Evolutionary conservation across 2,113 vertebrate species (phyloP).

Genomic region (Poeciliopsis turrubarensis): DNA sequence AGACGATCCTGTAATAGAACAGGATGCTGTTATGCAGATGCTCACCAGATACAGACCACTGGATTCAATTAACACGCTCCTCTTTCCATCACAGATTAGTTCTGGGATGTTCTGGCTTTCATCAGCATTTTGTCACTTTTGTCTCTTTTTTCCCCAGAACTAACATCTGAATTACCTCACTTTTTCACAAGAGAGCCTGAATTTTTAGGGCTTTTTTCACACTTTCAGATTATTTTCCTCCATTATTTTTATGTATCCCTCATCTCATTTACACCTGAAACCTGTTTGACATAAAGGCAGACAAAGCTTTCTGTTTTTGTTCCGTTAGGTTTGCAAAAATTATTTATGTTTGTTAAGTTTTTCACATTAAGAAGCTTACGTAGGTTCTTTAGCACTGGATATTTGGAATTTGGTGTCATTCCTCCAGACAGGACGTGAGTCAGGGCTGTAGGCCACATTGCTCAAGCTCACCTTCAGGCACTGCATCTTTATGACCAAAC

Average conservation of each 20-base stretch:
- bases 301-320: not conserved
- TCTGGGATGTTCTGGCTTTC: conserved; percentile 68
- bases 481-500: not conserved
- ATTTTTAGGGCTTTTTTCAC: not conserved
- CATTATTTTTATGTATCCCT: not conserved
- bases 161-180: conserved; percentile 11
- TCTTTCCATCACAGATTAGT: conserved; percentile 50
- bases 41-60: conserved; percentile 52
- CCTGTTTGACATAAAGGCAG: not conserved
- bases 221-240: conserved; percentile 1
- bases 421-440: too few species aligned
- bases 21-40: conserved; percentile 55
- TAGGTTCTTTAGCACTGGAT: not conserved
- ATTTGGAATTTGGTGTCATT: not conserved
- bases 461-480: not conserved
- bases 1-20: conserved; percentile 46
- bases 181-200: conserved; percentile 35
- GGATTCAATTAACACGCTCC: conserved; percentile 58
- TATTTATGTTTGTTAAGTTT: not conserved
- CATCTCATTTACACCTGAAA: not conserved
- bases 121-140: conserved; percentile 50
- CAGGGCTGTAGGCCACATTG: too few species aligned
- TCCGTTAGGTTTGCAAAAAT: not conserved
- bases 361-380: too few species aligned
- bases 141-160: conserved; percentile 7